Percentiles rank a stretch among this genome's conserved stretches.
These are phyloP conservation scores for Synergus japonicus DNA, from an alignment of 2,888 invertebrate genomes.

Conservation along the genomic window DNA sequence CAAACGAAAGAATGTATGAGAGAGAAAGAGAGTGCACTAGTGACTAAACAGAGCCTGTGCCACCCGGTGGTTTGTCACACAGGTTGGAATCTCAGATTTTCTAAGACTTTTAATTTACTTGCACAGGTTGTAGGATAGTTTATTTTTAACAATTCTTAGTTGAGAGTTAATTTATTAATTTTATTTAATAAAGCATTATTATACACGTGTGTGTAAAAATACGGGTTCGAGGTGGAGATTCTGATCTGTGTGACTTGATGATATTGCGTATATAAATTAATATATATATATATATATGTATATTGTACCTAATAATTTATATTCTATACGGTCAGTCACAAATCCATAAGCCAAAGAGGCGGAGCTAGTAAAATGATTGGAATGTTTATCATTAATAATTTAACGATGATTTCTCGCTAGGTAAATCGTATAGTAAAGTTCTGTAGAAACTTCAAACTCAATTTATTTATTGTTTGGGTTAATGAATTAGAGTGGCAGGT, in stretches of 20 bases:
- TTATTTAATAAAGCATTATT: slow-evolving; percentile 44
- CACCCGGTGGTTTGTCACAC: slow-evolving; percentile 46
- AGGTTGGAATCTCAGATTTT: slow-evolving; percentile 52
- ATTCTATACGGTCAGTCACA: slow-evolving; percentile 70
- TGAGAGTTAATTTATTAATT: slow-evolving; percentile 43
- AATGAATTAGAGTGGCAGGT: slow-evolving; percentile 23
- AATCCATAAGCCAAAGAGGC: slow-evolving; percentile 76
- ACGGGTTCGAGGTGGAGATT: slow-evolving; percentile 47
- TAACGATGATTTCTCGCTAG: slow-evolving; percentile 63
- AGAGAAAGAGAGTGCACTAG: slow-evolving; percentile 29
- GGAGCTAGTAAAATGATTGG: slow-evolving; percentile 72
- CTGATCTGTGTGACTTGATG: slow-evolving; percentile 44
- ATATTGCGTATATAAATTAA: slow-evolving; percentile 43
- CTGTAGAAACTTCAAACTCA: slow-evolving; percentile 44
- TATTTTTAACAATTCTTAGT: slow-evolving; percentile 27
- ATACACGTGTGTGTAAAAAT: slow-evolving; percentile 33
- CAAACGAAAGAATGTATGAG: not conserved
- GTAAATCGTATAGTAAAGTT: slow-evolving; percentile 55
- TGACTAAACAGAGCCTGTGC: slow-evolving; percentile 43
- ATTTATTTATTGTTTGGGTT: slow-evolving; percentile 33
- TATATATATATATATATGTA: slow-evolving; percentile 51
- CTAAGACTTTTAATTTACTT: slow-evolving; percentile 50
- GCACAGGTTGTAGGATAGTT: slow-evolving; percentile 16
- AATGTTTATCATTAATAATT: slow-evolving; percentile 61
- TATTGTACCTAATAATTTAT: slow-evolving; percentile 63